Evolutionary conservation across 1,140 invertebrate genomes (phyloP).

Genomic region (Ceratitis capitata): DNA sequence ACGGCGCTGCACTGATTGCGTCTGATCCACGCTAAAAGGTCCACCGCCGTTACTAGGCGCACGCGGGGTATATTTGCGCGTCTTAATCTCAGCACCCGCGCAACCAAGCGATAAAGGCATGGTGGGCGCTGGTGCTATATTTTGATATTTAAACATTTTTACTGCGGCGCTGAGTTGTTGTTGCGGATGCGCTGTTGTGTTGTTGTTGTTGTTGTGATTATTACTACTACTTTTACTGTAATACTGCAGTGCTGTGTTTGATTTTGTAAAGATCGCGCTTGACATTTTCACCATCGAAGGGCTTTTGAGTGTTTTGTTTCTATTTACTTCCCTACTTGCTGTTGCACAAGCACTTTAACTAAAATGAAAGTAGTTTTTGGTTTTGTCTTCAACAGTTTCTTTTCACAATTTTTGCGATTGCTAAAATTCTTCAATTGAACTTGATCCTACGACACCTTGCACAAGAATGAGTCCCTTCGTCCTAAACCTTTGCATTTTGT

Average conservation of each 20-base stretch:
- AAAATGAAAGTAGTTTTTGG: neutral
- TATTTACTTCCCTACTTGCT: neutral
- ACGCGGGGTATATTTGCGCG: conserved; percentile 38
- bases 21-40: conserved; percentile 71
- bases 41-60: conserved; percentile 45
- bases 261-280: conserved; percentile 1
- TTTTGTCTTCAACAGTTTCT: neutral
- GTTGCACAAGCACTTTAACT: neutral
- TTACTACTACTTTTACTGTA: neutral
- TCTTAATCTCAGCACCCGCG: conserved; percentile 46
- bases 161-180: neutral
- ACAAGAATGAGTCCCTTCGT: conserved; percentile 51
- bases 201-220: neutral
- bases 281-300: neutral
- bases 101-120: conserved; percentile 48
- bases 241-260: neutral
- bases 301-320: conserved; percentile 8
- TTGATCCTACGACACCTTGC: conserved; percentile 46
- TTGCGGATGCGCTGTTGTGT: neutral
- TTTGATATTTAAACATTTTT: conserved; percentile 43
- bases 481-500: conserved; percentile 51
- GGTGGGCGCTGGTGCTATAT: conserved; percentile 37
- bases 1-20: conserved; percentile 85
- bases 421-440: conserved; percentile 28
- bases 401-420: neutral